A percentile compares a stretch with the other conserved stretches of the same genome.
Conservation (phyloP, 2,113 vertebrate species). For the Argyrosomus japonicus region DNA sequence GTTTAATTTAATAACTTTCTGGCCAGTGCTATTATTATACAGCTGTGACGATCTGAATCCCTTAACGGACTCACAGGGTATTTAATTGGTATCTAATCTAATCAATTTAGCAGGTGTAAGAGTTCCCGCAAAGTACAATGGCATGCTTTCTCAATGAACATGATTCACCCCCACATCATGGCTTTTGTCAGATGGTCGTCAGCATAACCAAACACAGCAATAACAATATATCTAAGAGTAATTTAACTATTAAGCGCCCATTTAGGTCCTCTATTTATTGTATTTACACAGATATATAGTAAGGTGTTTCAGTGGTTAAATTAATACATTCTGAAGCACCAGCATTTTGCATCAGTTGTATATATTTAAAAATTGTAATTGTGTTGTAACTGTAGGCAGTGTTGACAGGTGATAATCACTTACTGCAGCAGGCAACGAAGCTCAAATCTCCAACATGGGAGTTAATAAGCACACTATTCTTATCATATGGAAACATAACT, state of each 20-base stretch:
- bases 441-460: background rate
- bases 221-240: background rate
- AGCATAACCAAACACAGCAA: background rate
- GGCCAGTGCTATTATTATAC: constrained; percentile 47
- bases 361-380: background rate
- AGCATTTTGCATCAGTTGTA: background rate
- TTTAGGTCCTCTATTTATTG: background rate
- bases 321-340: background rate
- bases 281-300: background rate
- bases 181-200: constrained; percentile 3
- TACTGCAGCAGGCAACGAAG: background rate
- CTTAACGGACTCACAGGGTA: constrained; percentile 38
- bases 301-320: background rate
- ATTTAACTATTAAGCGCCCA: background rate
- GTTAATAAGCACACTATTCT: background rate
- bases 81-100: constrained; percentile 61
- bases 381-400: background rate
- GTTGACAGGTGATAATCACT: too few species aligned
- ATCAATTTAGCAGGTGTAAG: constrained; percentile 46
- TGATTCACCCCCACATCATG: constrained; percentile 11
- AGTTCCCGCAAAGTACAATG: constrained; percentile 26
- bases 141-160: constrained; percentile 30
- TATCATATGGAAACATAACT: constrained; percentile 3
- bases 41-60: constrained; percentile 44
- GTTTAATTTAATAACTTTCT: constrained; percentile 57